Evolutionary conservation across 2,888 invertebrate genomes (phyloP), one percentile per base, ranked within the genome.

Genomic region (Clivina fossor): DNA sequence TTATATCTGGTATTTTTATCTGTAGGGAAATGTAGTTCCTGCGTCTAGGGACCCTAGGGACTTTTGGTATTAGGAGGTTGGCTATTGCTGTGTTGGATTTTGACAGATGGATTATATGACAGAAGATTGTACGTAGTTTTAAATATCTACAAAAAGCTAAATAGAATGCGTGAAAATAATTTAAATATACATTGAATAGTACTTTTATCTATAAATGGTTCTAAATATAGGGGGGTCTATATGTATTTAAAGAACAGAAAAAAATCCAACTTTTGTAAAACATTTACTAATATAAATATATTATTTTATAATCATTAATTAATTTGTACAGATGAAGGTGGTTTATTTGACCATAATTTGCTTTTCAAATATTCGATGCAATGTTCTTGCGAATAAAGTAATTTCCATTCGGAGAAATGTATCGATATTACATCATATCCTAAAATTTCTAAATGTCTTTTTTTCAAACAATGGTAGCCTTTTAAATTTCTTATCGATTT

Each of bases 401-500:
- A 75, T 60, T 78, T 76, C 82, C 83, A 84, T 53, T 78, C 72
- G 16, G 69, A 70, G 33, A 75, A 71, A 60, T 77, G 77, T 5
- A 83, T 69, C 54, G 76, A 69, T 40, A 80, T 67, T 3, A 84
- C 81, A 64, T 76, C 76, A 64, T 83, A 84, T 3, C 83, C 83
- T 64, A 84, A 70, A 62, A 84, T 80, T 70, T 84, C 83, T 48
- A 85, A 71, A 69, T 84, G 84, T 46, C 82, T 71, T 37, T 75
- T 74, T 66, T 77, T 77, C 47, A 82, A 60, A 26, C 78, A 76
- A 32, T 76, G 71, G 2, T 69, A 69, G 0, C 84, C 84, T 61
- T 75, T 76, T 37, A 83, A 62, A 4, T 71, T 73, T 5, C 66
- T 61, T 8, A 70, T 71, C 40, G 76, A 67, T 50, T 72, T 73